Evolutionary conservation across 2,113 vertebrate genomes (phyloP).

Genomic region (Furnarius figulus): DNA sequence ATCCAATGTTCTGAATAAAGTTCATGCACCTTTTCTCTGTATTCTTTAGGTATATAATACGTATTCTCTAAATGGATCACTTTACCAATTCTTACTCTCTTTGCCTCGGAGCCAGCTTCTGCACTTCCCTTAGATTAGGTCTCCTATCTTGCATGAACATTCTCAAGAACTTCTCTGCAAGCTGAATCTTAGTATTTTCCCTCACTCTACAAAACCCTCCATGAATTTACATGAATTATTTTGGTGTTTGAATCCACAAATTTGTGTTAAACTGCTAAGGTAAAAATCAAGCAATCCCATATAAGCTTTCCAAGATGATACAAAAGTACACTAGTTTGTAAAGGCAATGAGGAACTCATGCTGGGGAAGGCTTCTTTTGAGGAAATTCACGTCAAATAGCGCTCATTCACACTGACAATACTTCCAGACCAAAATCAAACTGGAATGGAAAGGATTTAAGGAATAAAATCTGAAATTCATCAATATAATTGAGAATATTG

Average conservation of each 20-base stretch:
- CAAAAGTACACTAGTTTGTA: fast-evolving
- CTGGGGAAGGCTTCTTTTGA: neutral
- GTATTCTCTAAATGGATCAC: neutral
- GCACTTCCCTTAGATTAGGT: neutral
- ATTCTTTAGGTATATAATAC: neutral
- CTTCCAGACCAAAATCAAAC: neutral
- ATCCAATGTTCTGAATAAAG: neutral
- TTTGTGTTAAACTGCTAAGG: neutral
- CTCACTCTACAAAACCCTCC: neutral
- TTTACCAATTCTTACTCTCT: neutral
- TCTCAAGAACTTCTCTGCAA: neutral
- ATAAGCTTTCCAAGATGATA: neutral
- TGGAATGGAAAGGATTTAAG: neutral
- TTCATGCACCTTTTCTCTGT: neutral
- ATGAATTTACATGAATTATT: neutral
- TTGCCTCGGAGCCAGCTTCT: neutral
- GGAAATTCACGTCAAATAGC: neutral
- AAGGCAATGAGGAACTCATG: neutral
- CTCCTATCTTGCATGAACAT: neutral
- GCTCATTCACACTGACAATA: neutral
- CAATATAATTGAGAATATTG: neutral
- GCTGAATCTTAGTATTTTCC: neutral
- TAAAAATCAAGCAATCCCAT: neutral
- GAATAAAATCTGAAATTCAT: neutral
- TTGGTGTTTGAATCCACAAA: neutral